Conservation (phyloP, 2,113 vertebrate genomes). For the Heteronetta atricapilla region DNA sequence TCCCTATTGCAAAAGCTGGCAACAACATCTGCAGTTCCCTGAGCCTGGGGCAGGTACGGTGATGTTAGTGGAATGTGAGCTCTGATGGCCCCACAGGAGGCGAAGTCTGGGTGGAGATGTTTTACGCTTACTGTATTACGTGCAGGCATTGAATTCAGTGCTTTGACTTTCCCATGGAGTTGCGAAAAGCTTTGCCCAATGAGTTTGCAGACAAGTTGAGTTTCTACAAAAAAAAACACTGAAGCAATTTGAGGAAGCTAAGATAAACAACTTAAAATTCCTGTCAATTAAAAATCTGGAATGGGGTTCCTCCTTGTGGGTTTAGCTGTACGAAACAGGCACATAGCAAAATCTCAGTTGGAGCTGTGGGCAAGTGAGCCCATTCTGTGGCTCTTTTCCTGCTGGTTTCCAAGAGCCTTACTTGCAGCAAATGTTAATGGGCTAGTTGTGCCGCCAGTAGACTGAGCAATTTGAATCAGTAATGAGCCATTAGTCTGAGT, state of each 20-base stretch:
- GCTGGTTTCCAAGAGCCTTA: background rate
- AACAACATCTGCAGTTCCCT: background rate
- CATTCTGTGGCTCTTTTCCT: background rate
- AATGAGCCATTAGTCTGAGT: constrained; percentile 30
- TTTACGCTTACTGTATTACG: accelerated
- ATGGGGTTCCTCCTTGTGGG: background rate
- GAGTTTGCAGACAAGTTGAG: background rate
- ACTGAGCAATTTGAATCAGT: constrained; percentile 30
- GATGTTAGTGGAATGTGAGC: background rate
- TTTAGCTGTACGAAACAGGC: background rate
- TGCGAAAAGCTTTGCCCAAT: background rate
- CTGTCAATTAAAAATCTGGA: background rate
- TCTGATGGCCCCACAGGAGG: background rate
- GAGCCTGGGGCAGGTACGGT: background rate
- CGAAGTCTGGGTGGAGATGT: background rate
- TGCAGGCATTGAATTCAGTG: background rate
- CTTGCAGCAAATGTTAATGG: constrained; percentile 27
- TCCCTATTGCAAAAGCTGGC: background rate
- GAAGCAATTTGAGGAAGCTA: background rate
- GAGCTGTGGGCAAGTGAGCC: background rate
- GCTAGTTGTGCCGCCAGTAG: background rate
- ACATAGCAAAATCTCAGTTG: background rate
- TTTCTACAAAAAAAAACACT: background rate
- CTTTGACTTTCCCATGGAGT: background rate
- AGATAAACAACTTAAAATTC: constrained; percentile 1